Percentiles rank a stretch among this genome's conserved stretches.
phyloP scores from a whole-genome alignment of 2,797 vertebrate species.

The Percopsis omiscomaycus region DNA sequence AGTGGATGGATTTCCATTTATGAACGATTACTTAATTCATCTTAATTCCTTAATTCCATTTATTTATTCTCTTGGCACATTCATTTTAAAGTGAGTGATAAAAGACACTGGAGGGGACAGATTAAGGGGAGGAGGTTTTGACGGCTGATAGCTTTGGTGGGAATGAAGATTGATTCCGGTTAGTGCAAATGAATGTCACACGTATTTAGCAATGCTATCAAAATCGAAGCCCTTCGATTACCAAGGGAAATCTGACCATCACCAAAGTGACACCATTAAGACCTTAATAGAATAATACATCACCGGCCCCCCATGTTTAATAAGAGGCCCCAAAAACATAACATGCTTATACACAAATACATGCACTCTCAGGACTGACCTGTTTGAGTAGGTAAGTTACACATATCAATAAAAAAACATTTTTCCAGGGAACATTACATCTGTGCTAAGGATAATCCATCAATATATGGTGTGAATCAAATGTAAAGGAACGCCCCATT shows the following conservation, averaged over 20 bases:
- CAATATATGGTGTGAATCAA: constrained; percentile 36
- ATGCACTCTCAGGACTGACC: constrained; percentile 15
- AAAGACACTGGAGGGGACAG: constrained; percentile 37
- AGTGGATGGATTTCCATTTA: constrained; percentile 60
- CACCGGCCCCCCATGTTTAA: background rate
- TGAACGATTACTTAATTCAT: constrained; percentile 62
- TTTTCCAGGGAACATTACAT: background rate
- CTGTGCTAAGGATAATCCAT: constrained; percentile 19
- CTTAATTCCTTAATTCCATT: constrained; percentile 72
- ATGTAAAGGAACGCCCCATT: constrained; percentile 24
- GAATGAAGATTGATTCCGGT: constrained; percentile 80
- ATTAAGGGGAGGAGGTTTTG: constrained; percentile 18
- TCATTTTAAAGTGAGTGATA: constrained; percentile 49
- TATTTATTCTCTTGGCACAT: constrained; percentile 73
- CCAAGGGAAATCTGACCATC: constrained; percentile 71
- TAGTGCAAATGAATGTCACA: constrained; percentile 60
- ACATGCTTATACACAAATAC: constrained; percentile 1
- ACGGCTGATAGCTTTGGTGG: constrained; percentile 68
- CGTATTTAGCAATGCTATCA: constrained; percentile 43
- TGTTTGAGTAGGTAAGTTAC: constrained; percentile 36
- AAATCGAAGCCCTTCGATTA: constrained; percentile 50
- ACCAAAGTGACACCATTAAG: constrained; percentile 49
- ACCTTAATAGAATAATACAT: constrained; percentile 25
- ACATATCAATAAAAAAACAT: constrained; percentile 62
- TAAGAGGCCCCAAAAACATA: constrained; percentile 26